Base-by-base conservation (phyloP, 2,113 vertebrate species). In the Halichoerus grypus region DNA sequence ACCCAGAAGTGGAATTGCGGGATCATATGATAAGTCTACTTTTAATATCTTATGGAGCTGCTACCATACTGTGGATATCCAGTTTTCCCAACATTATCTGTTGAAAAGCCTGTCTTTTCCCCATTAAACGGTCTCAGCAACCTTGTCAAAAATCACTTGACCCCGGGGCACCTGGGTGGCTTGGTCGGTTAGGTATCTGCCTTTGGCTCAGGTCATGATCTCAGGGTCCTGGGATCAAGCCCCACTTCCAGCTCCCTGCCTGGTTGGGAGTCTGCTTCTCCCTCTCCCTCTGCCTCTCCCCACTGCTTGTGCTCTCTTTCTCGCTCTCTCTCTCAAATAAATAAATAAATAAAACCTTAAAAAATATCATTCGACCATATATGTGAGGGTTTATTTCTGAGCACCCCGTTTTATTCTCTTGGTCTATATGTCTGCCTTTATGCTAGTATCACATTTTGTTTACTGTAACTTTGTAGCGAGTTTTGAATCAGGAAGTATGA, bases 181-280 rank as follows among this genome's bases (percentile, higher is more conserved):
- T 71, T 2, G 4, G n/a, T 71, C 4, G 0, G n/a, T 36, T 71
- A 21, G 39, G n/a, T 4, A 0, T 71, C 19, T 19, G n/a, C n/a
- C n/a, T 69, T 69, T 18, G 16, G 33, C 67, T 39, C 69, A 71
- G n/a, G n/a, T 71, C 69, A 71, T 71, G n/a, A 12, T 71, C 69
- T 22, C 19, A 0, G 4, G 36, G n/a, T 71, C 19, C 18, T 71
- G 69, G 33, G n/a, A 39, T 39, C 10, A 9, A 22, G n/a, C n/a
- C n/a, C 2, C 19, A 12, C 2, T 5, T 39, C 69, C 1, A 4
- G 19, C n/a, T 71, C 19, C n/a, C 19, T 71, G 9, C 9, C 19
- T 9, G 65, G 33, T 19, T 7, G 7, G 69, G 36, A 72, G 69
- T 39, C 36, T 13, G 36, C 19, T 72, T 72, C 69, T 39, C n/a